These are phyloP conservation scores for Ophion costatus DNA, from an alignment of 2,888 invertebrate species.

Conservation along the genomic window DNA sequence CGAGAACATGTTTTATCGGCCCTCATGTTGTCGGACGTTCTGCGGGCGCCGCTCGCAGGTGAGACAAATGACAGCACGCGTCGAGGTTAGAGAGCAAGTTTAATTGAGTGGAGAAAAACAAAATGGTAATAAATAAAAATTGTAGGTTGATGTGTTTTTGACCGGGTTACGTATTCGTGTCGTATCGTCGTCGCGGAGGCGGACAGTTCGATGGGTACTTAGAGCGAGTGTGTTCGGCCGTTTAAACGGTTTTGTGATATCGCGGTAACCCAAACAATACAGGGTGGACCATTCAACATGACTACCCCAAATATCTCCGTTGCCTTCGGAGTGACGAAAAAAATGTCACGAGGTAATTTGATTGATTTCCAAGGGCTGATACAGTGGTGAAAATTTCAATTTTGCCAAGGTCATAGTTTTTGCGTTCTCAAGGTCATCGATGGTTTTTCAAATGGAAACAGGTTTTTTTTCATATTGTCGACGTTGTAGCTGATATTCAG, in stretches of 20 bases:
- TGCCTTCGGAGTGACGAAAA: too few relatives aligned
- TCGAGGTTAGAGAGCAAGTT: background rate
- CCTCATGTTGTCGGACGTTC: constrained; percentile 73
- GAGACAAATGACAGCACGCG: constrained; percentile 69
- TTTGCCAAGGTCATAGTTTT: too few relatives aligned
- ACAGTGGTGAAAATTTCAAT: too few relatives aligned
- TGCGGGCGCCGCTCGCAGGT: constrained; percentile 80
- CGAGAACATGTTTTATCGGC: constrained; percentile 79
- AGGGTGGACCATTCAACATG: too few relatives aligned
- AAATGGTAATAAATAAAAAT: background rate
- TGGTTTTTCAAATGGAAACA: too few relatives aligned
- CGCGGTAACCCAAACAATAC: background rate
- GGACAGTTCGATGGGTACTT: background rate
- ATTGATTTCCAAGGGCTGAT: too few relatives aligned
- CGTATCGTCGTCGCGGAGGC: background rate
- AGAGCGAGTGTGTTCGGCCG: background rate
- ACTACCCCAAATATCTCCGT: too few relatives aligned
- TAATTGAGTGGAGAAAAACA: background rate
- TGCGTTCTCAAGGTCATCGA: too few relatives aligned
- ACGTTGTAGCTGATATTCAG: too few relatives aligned
- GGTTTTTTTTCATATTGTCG: too few relatives aligned
- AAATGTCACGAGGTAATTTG: too few relatives aligned
- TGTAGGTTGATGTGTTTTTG: background rate
- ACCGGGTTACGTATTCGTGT: background rate
- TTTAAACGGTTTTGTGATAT: background rate